A percentile compares a stretch with the other conserved stretches of the same genome.
Conservation (phyloP, 2,888 invertebrate species). For the Xestoiulus laeticollis region DNA sequence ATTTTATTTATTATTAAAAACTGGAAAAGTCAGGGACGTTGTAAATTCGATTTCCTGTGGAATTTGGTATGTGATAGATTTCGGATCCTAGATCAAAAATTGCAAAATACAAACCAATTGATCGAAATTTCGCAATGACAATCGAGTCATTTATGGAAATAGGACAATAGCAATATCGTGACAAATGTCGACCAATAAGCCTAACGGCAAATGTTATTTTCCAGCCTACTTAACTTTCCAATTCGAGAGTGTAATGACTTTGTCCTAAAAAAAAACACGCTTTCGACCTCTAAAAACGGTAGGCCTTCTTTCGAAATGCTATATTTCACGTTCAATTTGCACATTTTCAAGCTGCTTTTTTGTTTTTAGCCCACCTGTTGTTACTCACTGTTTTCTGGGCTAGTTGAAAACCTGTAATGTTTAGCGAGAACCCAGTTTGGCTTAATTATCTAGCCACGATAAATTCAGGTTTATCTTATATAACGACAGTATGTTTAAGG, state of each 20-base stretch:
- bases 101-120: no score
- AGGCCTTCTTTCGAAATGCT: neutral
- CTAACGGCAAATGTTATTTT: neutral
- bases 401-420: neutral
- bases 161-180: neutral
- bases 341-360: neutral
- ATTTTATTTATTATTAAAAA: no score
- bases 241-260: neutral
- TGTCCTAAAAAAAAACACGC: neutral
- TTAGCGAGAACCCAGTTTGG: neutral
- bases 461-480: neutral
- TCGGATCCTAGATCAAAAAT: no score
- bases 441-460: neutral
- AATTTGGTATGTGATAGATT: no score
- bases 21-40: no score
- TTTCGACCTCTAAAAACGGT: constrained; percentile 9
- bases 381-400: neutral
- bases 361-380: neutral
- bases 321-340: neutral
- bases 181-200: neutral
- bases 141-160: neutral
- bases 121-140: no score
- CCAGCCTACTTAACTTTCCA: neutral
- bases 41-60: no score
- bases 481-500: neutral